Conservation (phyloP, 2,888 invertebrate genomes). For the Xanthorhoe spadicearia region DNA sequence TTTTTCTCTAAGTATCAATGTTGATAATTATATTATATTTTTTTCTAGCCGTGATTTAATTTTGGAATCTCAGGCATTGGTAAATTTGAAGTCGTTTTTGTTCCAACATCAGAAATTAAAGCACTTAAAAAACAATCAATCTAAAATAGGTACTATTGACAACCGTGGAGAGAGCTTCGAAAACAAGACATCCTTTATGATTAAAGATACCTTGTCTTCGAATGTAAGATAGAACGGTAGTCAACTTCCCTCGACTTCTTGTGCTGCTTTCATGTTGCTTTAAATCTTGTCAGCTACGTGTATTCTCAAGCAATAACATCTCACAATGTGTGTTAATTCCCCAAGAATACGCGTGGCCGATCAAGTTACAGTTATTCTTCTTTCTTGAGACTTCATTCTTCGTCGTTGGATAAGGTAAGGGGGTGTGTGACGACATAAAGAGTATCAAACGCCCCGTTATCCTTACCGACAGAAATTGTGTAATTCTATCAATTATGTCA, state of each 20-base stretch:
- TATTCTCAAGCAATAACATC: conserved; percentile 99
- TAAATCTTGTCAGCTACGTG: conserved; percentile 96
- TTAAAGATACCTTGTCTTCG: conserved; percentile 27
- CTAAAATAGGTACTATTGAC: not conserved
- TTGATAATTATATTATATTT: too few species aligned
- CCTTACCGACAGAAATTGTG: conserved; percentile 34
- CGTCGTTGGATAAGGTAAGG: conserved; percentile 20
- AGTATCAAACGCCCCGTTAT: conserved; percentile 22
- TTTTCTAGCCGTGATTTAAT: too few species aligned
- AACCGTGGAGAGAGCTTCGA: conserved; percentile 19
- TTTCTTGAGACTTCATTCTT: conserved; percentile 43
- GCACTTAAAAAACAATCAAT: too few species aligned
- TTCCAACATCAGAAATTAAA: too few species aligned
- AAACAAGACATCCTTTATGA: conserved; percentile 16
- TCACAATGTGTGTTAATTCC: conserved; percentile 97
- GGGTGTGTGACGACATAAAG: conserved; percentile 17
- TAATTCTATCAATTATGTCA: conserved; percentile 29
- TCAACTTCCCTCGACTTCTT: conserved; percentile 9
- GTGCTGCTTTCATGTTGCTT: conserved; percentile 55
- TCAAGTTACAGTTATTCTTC: conserved; percentile 82
- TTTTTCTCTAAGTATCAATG: too few species aligned
- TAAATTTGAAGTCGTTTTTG: too few species aligned
- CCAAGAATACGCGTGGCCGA: conserved; percentile 99
- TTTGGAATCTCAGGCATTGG: too few species aligned
- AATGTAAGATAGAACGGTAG: conserved; percentile 6